Base-by-base conservation (phyloP, 2,113 vertebrate species). In the Haemorhous mexicanus region DNA sequence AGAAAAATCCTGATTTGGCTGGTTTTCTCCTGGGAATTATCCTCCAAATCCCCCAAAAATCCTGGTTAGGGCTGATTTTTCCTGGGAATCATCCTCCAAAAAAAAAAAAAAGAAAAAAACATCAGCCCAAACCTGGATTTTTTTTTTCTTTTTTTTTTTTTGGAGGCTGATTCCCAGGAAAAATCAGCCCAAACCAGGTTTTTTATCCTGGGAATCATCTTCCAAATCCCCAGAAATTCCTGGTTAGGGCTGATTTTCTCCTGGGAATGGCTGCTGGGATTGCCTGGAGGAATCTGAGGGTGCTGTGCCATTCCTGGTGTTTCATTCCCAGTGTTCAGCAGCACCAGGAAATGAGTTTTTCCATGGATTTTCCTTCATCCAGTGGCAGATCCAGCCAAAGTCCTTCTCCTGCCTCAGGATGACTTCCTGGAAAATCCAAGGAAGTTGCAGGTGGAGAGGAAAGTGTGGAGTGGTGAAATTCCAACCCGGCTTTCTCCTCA, bases 381-480 rank as follows among this genome's bases (percentile, higher is more conserved):
- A 2, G 3, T 4, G 59, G 49, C 61, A 55, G 11, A 37, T 66
- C 41, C 78, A 3, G 47, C 26, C 10, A 24, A 80, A 93, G 68
- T 17, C 55, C 23, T 32, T 35, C 24, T 11, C 47, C 28, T 73
- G 28, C 32, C 39, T 18, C 7, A 1, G n/a, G 35, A 8, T 28
- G 33, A 50, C 56, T 66, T 43, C 52, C 49, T 77, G 49, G 24
- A 33, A 83, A 44, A 72, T 44, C 56, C 67, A 10, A 13, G 1
- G 4, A 26, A 16, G 5, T 52, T 43, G 0, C 10, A 7, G 3
- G 22, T 1, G 17, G 27, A 33, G 30, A 30, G 58, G 10, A 12
- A 70, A 12, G 11, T 12, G 27, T 5, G 8, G 64, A 52, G 30
- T 2, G 6, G 58, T 44, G 67, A 68, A 3, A 58, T 58, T 28